Evolutionary conservation across 2,888 invertebrate genomes (phyloP).

Genomic region (Metalampra italica): DNA sequence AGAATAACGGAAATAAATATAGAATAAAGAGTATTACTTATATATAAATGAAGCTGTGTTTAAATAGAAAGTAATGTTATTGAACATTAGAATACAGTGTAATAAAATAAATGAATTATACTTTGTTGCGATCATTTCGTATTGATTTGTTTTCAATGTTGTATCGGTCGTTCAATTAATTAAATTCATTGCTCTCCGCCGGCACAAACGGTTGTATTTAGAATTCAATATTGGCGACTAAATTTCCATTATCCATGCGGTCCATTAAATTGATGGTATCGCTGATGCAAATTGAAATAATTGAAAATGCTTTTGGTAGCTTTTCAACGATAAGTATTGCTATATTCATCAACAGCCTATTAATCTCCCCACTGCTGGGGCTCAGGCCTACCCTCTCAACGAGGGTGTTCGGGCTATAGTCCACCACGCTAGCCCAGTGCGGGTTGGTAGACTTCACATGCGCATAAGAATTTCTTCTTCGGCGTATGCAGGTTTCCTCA

Average conservation of each 20-base stretch:
- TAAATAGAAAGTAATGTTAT: too few species aligned
- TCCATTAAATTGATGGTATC: slow-evolving; percentile 3
- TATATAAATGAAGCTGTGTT: background rate
- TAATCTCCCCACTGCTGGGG: too few species aligned
- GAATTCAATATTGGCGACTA: slow-evolving; percentile 4
- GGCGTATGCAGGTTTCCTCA: too few species aligned
- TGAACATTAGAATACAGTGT: background rate
- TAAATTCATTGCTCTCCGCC: slow-evolving; percentile 7
- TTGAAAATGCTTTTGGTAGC: background rate
- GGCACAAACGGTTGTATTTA: slow-evolving; percentile 9
- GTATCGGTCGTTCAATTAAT: slow-evolving; percentile 7
- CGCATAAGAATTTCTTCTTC: too few species aligned
- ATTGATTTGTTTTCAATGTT: slow-evolving; percentile 2
- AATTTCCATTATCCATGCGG: background rate
- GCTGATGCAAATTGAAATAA: slow-evolving; percentile 1
- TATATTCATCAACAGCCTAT: too few species aligned
- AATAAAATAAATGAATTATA: background rate
- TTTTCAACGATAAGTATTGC: too few species aligned
- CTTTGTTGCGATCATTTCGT: slow-evolving; percentile 8
- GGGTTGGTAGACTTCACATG: too few species aligned
- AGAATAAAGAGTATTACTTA: too few species aligned
- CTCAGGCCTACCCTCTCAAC: too few species aligned
- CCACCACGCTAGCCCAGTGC: too few species aligned
- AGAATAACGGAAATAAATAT: too few species aligned
- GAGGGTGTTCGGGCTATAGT: too few species aligned